Evolutionary conservation across 2,888 invertebrate genomes (phyloP), one percentile per base, ranked within the genome.

Genomic region (Troglohyphantes excavatus): DNA sequence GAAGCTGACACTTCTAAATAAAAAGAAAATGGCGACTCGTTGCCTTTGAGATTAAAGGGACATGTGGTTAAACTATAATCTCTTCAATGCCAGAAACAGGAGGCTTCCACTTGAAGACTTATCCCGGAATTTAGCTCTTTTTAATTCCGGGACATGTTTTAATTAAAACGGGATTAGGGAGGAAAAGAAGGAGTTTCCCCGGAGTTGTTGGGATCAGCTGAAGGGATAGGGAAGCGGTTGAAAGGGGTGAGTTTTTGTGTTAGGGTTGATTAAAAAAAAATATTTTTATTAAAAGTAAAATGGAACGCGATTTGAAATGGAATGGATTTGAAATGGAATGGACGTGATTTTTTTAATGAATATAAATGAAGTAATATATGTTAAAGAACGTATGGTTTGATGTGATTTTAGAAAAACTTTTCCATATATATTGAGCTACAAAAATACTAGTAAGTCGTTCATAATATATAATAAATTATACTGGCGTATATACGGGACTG

Each of bases 91-190:
- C n/a, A 26, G 46, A 13, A 72, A 46, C 46, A 29, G 46, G 39
- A 46, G 72, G 26, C 26, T 0, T n/a, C 13, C 46, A 26, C 46
- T 39, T 46, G 46, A 46, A 46, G 27, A 26, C 39, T 26, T 46
- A 46, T 46, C 27, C 26, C 26, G 72, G 46, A 72, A 23, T 46
- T 72, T 46, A 17, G 26, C n/a, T 46, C 46, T 46, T 72, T 26
- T 72, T 72, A 26, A 26, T 43, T 63, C 23, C 21, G 26, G 23
- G 33, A 33, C 68, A 68, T 33, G 63, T 23, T 78, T 78, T 78
- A 78, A 78, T 78, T 78, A 78, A 78, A 78, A 78, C 63, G 43
- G 78, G 78, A 78, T 78, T 78, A 78, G 23, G 27, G 43, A 21
- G 2, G 11, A 33, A 39, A 11, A 11, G 6, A 39, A 11, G 23